phyloP scores from a whole-genome alignment of 2,797 vertebrate genomes.

The Synanceia verrucosa region DNA sequence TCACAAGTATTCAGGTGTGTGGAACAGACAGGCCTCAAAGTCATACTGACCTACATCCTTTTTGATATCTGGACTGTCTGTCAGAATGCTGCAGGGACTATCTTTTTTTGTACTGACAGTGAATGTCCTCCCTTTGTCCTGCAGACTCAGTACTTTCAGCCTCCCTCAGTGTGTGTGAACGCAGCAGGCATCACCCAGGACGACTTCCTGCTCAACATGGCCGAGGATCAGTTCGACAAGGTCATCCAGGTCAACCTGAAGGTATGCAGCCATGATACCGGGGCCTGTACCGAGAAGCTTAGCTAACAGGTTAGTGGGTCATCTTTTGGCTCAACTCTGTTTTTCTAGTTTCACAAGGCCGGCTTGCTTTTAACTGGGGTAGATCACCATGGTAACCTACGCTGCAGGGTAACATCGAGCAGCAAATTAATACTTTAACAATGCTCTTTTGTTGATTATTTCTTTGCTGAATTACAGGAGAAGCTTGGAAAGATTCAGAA shows the following conservation, averaged over 20 bases:
- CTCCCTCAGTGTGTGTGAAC: conserved; percentile 87
- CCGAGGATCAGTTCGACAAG: conserved; percentile 85
- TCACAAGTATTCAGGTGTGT: conserved; percentile 86
- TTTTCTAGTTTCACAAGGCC: neutral
- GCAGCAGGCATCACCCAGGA: conserved; percentile 89
- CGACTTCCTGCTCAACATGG: conserved; percentile 86
- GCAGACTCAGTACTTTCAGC: conserved; percentile 85
- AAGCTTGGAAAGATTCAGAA: no score
- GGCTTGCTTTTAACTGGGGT: neutral
- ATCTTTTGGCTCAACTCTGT: neutral
- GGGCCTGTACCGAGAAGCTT: fast-evolving
- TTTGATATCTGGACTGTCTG: neutral
- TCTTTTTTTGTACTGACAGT: no score
- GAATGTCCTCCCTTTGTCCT: neutral
- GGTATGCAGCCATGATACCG: conserved; percentile 67
- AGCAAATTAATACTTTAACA: no score
- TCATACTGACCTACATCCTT: fast-evolving
- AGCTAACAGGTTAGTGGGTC: no score
- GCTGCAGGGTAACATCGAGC: no score
- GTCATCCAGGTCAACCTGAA: conserved; percentile 90
- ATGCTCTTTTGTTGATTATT: no score
- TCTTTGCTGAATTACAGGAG: no score
- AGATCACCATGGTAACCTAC: neutral
- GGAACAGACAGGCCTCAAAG: neutral
- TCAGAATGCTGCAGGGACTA: neutral